Base-by-base conservation (phyloP, 2,888 invertebrate species). In the Exocentrus adspersus region DNA sequence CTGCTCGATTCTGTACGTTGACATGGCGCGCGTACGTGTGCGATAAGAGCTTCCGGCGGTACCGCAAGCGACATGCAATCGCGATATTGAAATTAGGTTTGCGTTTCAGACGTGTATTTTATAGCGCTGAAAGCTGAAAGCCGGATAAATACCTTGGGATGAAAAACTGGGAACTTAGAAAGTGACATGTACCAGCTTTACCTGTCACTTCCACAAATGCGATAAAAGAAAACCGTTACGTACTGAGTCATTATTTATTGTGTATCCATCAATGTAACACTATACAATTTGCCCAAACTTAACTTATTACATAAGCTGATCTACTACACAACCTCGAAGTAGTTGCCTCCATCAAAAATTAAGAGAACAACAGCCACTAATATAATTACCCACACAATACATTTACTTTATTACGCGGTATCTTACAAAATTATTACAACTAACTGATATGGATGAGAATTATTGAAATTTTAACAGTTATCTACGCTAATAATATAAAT, bases 211-310 rank as follows among this genome's bases (percentile, higher is more conserved):
- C 5, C 28, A 28, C 7, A 28, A 4, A 28, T 28, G 7, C n/a
- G n/a, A n/a, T n/a, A n/a, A n/a, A n/a, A n/a, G n/a, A 7, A 24
- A 24, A 24, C 24, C 7, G 24, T 21, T 43, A 16, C 30, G 41
- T 42, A 53, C 43, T 57, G 46, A 28, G 58, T 61, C n/a, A 19
- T n/a, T n/a, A n/a, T 63, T 58, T 20, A 51, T 54, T 67, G 65
- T 67, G 46, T 66, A 70, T 79, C 79, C 78, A 80, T 78, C 77
- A 78, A 81, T 78, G 70, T 80, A 80, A 80, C 81, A 78, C 80
- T 81, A 81, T 81, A 81, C 80, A 81, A 67, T 78, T 76, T 77
- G 77, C 76, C 69, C 60, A 70, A 71, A 72, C 62, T 62, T 71
- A 76, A 79, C 74, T 74, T 71, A 74, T 75, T 69, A 68, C 72